Base-by-base conservation (phyloP, 2,888 invertebrate genomes). In the Gymnoscelis rufifasciata region DNA sequence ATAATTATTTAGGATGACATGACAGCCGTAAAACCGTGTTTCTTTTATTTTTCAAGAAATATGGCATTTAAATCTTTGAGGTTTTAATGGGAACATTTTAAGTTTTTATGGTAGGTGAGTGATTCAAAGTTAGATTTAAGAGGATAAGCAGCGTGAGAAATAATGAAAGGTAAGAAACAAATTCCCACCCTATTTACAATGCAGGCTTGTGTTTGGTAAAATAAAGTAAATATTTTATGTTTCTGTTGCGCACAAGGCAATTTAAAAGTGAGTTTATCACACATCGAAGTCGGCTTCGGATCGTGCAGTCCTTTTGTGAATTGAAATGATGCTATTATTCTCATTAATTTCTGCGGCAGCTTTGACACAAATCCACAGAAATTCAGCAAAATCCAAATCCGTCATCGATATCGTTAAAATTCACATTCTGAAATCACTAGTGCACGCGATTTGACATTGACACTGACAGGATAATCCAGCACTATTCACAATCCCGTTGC, bases 401-500 rank as follows among this genome's bases (percentile, higher is more conserved):
- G 39, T 38, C 31, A 54, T 45, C 43, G 43, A 47, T 30, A 41
- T 43, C 41, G 47, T 35, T 38, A 52, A 47, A 47, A 59, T 59
- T 62, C 62, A 47, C 47, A 59, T 59, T 62, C 62, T 29, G 58
- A 62, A 59, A 60, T 57, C 62, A 53, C 56, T 53, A 61, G 62
- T 62, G 61, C 62, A 60, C 57, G 37, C 35, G 38, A 35, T 29
- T 40, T 42, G 38, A 54, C 43, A 45, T 53, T 43, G 43, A 51
- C 38, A 52, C 54, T 38, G 42, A 45, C 52, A 50, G 26, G 42
- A 23, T 19, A 1, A 19, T 57, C 51, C 54, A 48, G 43, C 52
- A 54, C 52, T 56, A 33, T 49, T 43, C 48, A 43, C 38, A 41
- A 52, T 66, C 64, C 66, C 58, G 66, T 58, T 68, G 71, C 72